Base-by-base conservation (phyloP, 2,888 invertebrate genomes). In the Macrosoma leucophasiata region DNA sequence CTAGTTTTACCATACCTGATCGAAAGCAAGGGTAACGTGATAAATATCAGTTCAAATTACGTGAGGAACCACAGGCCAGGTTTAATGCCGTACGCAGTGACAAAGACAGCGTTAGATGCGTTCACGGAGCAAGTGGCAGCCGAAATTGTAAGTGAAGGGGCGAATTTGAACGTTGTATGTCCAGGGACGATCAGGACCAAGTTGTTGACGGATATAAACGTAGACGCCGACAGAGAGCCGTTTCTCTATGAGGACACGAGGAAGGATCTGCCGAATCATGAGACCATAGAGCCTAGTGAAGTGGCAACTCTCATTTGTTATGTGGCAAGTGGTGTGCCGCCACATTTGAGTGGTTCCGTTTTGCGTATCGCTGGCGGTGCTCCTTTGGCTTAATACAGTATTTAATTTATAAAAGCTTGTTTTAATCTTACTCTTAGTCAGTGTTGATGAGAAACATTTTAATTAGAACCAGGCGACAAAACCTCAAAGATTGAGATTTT, bases 71-170 rank as follows among this genome's bases (percentile, higher is more conserved):
- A 56, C 0, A 52, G 66, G 14, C 72, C 70, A 1, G 73, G 74
- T 0, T 64, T 71, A 13, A 27, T 70, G 8, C 59, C 63, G 0
- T 63, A 57, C 14, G 52, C 57, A 0, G 70, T 73, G 60, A 57
- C 65, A 4, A 47, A 52, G 36, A 67, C 67, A 18, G 74, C 71
- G 0, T 23, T 74, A 28, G 67, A 72, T 18, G 54, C 59, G 12
- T 74, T 76, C 36, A 73, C 74, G 0, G 64, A 63, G 19, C 52
- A 63, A 0, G 71, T 64, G 2, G 68, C 65, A 1, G 41, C 67
- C 2, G 75, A 76, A 39, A 33, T 73, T 5, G 60, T 61, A 0
- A 46, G 56, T 0, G 71, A 67, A 32, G 73, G 70, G 0, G 56
- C 66, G 0, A 74, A 70, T 43, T 34, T 69, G 21, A 70, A 55